Percentiles rank a stretch among this genome's conserved stretches.
phyloP scores from a whole-genome alignment of 2,113 vertebrate species.

The Falcunculus frontatus region DNA sequence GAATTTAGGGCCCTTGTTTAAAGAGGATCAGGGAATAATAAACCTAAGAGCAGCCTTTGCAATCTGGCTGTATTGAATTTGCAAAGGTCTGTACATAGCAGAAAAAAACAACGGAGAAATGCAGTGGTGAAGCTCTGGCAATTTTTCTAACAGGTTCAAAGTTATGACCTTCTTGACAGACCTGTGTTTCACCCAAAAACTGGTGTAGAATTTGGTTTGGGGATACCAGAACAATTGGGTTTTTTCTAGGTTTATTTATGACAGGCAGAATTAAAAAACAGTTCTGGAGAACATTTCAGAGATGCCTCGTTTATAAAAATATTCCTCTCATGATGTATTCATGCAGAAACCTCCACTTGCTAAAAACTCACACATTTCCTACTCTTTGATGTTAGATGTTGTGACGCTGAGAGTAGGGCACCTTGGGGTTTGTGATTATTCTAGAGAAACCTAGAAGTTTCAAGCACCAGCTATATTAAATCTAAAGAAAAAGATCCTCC shows the following conservation, averaged over 20 bases:
- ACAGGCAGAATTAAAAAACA: not conserved
- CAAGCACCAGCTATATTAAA: not conserved
- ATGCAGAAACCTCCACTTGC: not conserved
- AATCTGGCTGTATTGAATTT: not conserved
- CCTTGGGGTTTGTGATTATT: not conserved
- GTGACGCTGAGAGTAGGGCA: not conserved
- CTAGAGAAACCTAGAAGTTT: not conserved
- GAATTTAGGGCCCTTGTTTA: slow-evolving; percentile 3
- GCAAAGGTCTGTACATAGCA: not conserved
- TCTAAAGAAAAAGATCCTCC: not conserved
- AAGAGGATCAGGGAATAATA: slow-evolving; percentile 47
- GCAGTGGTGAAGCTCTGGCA: not conserved
- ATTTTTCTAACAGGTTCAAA: not conserved
- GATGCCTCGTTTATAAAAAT: not conserved
- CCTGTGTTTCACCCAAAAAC: not conserved
- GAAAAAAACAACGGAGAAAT: not conserved
- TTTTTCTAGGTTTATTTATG: not conserved
- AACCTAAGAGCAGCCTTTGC: slow-evolving; percentile 20
- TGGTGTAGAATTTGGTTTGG: not conserved
- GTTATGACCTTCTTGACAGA: not conserved
- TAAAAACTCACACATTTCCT: not conserved
- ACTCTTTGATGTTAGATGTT: not conserved
- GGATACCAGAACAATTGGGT: not conserved
- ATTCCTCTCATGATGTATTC: not conserved
- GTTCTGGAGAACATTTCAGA: not conserved